Conservation (phyloP, 2,888 invertebrate species). For the Eugnorisma glareosa region DNA sequence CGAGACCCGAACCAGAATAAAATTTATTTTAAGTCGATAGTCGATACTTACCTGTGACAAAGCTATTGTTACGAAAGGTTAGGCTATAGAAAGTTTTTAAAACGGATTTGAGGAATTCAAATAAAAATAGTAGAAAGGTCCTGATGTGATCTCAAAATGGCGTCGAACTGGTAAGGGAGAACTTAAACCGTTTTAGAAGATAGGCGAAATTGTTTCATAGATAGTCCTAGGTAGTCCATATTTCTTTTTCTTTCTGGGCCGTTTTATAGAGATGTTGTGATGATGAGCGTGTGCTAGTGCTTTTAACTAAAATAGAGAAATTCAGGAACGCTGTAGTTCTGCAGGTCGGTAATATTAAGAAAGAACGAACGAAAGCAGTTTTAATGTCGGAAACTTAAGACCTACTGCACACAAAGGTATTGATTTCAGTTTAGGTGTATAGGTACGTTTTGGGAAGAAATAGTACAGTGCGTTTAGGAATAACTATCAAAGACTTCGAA, state of each 20-base stretch:
- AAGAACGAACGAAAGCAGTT: too few relatives aligned
- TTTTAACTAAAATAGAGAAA: neutral
- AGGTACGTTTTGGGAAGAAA: neutral
- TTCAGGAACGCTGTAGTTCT: neutral
- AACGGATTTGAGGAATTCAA: neutral
- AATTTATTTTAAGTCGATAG: conserved; percentile 1
- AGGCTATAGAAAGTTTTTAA: neutral
- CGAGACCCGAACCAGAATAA: neutral
- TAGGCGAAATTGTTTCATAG: neutral
- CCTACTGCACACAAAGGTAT: neutral
- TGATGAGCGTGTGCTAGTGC: neutral
- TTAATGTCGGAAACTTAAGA: neutral
- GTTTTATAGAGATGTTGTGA: neutral
- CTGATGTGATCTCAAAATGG: neutral
- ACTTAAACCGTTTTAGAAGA: neutral
- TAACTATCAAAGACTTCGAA: neutral
- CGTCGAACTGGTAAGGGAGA: neutral
- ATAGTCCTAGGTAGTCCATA: neutral
- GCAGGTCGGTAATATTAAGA: neutral
- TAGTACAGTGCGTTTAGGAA: neutral
- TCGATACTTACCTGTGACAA: neutral
- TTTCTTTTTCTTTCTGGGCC: neutral
- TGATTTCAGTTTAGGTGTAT: neutral
- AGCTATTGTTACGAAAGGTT: neutral
- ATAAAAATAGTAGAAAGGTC: neutral